Evolutionary conservation across 2,888 invertebrate species (phyloP), one percentile per base, ranked within the genome.

Genomic region (Danaus chrysippus): DNA sequence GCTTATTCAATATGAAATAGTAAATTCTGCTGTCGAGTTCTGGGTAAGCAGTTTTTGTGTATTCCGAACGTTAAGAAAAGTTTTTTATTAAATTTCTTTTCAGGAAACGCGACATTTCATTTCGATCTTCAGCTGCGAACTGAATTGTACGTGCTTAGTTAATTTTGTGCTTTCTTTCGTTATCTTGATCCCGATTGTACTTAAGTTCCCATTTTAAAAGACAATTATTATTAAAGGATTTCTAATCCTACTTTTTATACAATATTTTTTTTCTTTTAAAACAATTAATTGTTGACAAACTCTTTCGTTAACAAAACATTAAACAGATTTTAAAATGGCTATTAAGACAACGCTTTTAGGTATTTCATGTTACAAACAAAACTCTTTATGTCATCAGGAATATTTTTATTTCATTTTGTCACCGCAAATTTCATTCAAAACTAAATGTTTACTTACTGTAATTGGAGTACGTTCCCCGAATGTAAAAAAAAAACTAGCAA

Each of bases 41-140:
- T 52, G 54, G 43, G 52, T 57, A 56, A 55, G 52, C 61, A 62
- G 58, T 67, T 66, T 62, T 67, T 64, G 62, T 62, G 62, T 63
- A 64, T 65, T 68, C 66, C 56, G 68, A 66, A 64, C 62, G 63
- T 60, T 60, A 61, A 59, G 59, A 61, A 67, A 69, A 68, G 62
- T 68, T 69, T 69, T 69, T 69, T 66, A 68, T 65, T 34, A 34
- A 68, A 69, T 68, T 68, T 69, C 60, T 63, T 68, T 68, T 63
- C 57, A 56, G 53, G 56, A 56, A 59, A 62, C 49, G 62, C 64
- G 63, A 69, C 68, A 61, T 64, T 68, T 64, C 56, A 59, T 64
- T 64, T 62, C 62, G 62, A 64, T 58, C 61, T 67, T 64, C 56
- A 56, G 58, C 34, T 55, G 58, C 54, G 57, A 58, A 56, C 56